Evolutionary conservation across 2,113 vertebrate species (phyloP).

Genomic region (rat (Rattus norvegicus)): DNA sequence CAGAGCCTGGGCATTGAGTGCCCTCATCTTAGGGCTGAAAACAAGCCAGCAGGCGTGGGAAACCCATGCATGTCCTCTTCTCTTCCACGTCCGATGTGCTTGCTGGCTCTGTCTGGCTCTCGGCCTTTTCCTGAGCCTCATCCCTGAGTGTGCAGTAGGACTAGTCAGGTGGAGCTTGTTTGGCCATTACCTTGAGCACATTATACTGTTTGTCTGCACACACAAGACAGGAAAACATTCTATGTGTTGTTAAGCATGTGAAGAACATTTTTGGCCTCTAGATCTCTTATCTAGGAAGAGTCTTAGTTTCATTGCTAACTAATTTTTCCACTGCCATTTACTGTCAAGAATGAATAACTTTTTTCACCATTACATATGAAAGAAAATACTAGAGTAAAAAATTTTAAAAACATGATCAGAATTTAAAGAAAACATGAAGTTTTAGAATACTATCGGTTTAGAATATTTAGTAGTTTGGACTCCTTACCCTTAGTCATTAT

Average conservation of each 20-base stretch:
- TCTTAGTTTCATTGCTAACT: neutral
- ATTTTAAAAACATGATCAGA: neutral
- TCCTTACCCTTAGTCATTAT: neutral
- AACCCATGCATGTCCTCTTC: neutral
- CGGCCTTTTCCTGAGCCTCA: neutral
- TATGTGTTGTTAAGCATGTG: neutral
- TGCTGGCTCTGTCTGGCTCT: neutral
- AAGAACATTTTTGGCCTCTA: neutral
- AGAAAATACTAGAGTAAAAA: slow-evolving; percentile 44
- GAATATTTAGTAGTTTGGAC: neutral
- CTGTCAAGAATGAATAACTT: neutral
- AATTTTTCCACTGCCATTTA: slow-evolving; percentile 9
- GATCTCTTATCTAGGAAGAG: neutral
- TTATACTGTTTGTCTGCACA: neutral
- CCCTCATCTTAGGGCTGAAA: neutral
- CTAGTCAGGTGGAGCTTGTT: neutral
- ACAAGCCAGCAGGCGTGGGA: neutral
- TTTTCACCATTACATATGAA: neutral
- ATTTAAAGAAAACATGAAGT: neutral
- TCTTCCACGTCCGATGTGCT: neutral
- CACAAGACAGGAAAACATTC: neutral
- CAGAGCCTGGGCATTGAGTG: neutral
- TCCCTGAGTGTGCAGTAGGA: neutral
- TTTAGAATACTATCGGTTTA: neutral
- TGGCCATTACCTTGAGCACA: neutral